Evolutionary conservation across 2,113 vertebrate species (phyloP).

Genomic region (Ictalurus furcatus): DNA sequence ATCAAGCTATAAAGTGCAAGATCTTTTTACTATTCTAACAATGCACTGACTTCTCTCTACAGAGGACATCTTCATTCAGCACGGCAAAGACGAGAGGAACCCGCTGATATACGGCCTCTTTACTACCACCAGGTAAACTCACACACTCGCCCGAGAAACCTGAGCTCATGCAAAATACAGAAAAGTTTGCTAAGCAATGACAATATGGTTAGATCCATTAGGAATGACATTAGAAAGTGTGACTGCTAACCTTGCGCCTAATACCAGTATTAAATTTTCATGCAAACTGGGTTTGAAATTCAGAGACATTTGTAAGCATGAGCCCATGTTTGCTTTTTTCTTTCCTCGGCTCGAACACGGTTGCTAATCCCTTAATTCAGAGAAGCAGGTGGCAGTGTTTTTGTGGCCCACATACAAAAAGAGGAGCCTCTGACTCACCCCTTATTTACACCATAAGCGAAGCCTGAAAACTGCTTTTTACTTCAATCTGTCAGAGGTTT

Average conservation of each 20-base stretch:
- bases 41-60: slow-evolving; percentile 32
- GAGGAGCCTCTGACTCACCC: slow-evolving; percentile 9
- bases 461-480: not conserved
- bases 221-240: too few species aligned
- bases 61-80: slow-evolving; percentile 80
- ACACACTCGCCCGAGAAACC: not conserved
- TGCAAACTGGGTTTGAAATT: not conserved
- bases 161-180: not conserved
- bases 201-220: not conserved
- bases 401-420: slow-evolving; percentile 27
- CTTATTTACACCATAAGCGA: slow-evolving; percentile 22
- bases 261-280: not conserved
- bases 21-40: slow-evolving; percentile 16
- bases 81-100: slow-evolving; percentile 77
- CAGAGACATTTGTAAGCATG: not conserved
- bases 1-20: not conserved
- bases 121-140: slow-evolving; percentile 75
- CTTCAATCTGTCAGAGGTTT: not conserved
- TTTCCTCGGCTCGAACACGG: not conserved
- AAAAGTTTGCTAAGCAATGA: not conserved
- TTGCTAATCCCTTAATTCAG: not conserved
- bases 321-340: not conserved
- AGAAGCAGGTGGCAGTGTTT: slow-evolving; percentile 24
- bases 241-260: not conserved
- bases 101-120: slow-evolving; percentile 80